A percentile compares a stretch with the other conserved stretches of the same genome.
Conservation (phyloP, 2,888 invertebrate genomes). For the Ormia ochracea region DNA sequence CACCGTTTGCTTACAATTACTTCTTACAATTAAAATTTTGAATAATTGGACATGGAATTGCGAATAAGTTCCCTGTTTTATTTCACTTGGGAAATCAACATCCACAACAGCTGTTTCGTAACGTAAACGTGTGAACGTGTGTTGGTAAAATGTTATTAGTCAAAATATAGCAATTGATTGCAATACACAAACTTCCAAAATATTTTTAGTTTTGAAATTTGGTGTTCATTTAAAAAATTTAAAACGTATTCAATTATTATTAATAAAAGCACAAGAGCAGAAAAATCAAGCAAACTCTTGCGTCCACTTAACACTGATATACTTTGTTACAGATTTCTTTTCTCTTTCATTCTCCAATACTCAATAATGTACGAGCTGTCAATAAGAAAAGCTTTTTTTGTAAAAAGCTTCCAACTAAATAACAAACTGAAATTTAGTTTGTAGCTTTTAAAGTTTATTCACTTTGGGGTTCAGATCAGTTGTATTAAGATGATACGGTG, state of each 20-base stretch:
- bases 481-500: too few relatives aligned
- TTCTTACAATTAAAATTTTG: neutral
- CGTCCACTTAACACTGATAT: too few relatives aligned
- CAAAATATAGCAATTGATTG: too few relatives aligned
- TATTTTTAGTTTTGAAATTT: too few relatives aligned
- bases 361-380: neutral
- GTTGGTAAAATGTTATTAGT: neutral
- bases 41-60: neutral
- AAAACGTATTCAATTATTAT: too few relatives aligned
- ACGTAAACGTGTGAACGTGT: neutral
- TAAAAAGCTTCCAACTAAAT: neutral
- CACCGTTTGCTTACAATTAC: conserved; percentile 9
- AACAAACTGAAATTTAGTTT: neutral
- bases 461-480: neutral
- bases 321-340: too few relatives aligned
- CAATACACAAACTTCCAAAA: too few relatives aligned
- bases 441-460: conserved; percentile 23
- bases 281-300: too few relatives aligned
- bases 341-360: neutral
- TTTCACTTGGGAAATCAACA: neutral
- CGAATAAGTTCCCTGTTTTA: neutral
- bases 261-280: too few relatives aligned
- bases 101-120: conserved; percentile 25
- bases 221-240: too few relatives aligned
- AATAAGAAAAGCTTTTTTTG: conserved; percentile 1